Conservation (phyloP, 2,113 vertebrate genomes). For the Melanerpes aurifrons region DNA sequence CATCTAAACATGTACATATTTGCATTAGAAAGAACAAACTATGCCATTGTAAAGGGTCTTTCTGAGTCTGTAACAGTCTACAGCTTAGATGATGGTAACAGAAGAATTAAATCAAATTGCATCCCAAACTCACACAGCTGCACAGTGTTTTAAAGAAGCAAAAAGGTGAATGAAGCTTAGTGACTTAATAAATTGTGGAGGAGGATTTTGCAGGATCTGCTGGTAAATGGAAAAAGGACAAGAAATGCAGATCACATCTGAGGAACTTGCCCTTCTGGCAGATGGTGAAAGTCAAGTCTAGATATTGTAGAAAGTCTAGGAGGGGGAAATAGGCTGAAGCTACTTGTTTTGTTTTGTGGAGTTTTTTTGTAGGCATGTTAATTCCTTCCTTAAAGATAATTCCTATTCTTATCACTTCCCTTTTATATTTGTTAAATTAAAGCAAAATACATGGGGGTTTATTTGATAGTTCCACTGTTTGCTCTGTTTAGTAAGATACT, state of each 20-base stretch:
- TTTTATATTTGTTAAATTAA: not conserved
- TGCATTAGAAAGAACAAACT: not conserved
- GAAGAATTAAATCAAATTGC: not conserved
- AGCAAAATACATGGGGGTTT: not conserved
- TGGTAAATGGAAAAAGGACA: not conserved
- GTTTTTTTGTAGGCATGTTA: not conserved
- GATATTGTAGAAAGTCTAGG: not conserved
- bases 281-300: not conserved
- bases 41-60: not conserved
- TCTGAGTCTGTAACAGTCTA: not conserved
- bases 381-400: slow-evolving; percentile 18
- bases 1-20: fast-evolving
- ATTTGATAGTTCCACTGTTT: not conserved
- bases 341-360: not conserved
- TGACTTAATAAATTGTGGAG: not conserved
- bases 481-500: not conserved
- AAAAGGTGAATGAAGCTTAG: not conserved
- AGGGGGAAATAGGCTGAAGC: not conserved
- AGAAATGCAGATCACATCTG: not conserved
- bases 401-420: not conserved
- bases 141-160: not conserved
- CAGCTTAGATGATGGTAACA: not conserved
- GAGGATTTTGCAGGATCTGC: not conserved
- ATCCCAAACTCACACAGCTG: not conserved
- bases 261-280: not conserved